Conservation (phyloP, 2,797 vertebrate species). For the Salmo trutta region DNA sequence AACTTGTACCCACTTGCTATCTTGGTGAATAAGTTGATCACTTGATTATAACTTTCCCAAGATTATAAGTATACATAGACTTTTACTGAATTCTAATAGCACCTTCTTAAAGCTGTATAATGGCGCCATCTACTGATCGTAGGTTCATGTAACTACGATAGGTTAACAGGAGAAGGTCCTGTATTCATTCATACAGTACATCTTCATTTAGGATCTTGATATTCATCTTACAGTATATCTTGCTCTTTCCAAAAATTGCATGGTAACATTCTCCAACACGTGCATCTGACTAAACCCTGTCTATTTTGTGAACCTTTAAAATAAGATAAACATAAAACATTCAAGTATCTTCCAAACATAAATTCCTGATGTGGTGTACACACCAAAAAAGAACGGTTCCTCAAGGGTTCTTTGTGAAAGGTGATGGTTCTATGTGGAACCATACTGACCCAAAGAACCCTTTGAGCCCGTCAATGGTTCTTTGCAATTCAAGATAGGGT, state of each 20-base stretch:
- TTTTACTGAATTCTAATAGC: neutral
- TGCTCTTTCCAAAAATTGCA: neutral
- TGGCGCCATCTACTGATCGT: constrained; percentile 25
- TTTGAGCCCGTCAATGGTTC: too few species aligned
- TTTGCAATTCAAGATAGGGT: too few species aligned
- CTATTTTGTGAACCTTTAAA: neutral
- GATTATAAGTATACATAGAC: too few species aligned
- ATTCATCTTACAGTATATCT: neutral
- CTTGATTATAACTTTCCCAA: neutral
- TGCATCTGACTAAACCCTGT: neutral
- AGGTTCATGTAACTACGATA: neutral
- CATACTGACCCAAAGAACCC: too few species aligned
- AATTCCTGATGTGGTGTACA: too few species aligned
- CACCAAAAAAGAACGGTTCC: too few species aligned
- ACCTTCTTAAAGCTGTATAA: neutral
- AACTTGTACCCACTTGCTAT: neutral
- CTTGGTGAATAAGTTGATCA: neutral
- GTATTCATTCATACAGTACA: neutral
- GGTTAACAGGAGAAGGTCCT: neutral
- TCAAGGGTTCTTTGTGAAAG: too few species aligned
- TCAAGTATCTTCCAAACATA: neutral
- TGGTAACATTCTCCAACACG: neutral
- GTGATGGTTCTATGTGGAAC: too few species aligned
- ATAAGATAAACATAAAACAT: neutral
- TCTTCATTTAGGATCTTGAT: neutral